These are phyloP conservation scores for Ophion ventricosus DNA, from an alignment of 2,888 invertebrate species.

Conservation along the genomic window DNA sequence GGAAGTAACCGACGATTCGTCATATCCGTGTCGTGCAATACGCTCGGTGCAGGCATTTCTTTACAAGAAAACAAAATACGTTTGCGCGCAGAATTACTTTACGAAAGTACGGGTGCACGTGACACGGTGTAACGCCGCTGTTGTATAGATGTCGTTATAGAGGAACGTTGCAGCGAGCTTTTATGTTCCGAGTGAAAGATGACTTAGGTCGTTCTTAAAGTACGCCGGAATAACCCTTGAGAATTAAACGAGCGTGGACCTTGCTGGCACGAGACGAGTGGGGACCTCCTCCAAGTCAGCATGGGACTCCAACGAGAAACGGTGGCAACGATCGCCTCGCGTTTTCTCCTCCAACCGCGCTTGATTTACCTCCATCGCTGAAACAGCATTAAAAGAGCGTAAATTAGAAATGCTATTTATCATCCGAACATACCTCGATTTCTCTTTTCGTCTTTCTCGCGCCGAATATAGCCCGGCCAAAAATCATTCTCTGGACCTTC, in stretches of 20 bases:
- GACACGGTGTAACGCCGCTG: slow-evolving; percentile 24
- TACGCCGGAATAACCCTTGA: slow-evolving; percentile 61
- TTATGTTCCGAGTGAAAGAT: slow-evolving; percentile 46
- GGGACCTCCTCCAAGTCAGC: slow-evolving; percentile 34
- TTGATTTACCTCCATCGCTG: slow-evolving; percentile 63
- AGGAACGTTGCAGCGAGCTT: slow-evolving; percentile 38
- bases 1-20: not conserved
- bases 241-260: slow-evolving; percentile 59
- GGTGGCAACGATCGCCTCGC: slow-evolving; percentile 51
- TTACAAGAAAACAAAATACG: not conserved
- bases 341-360: slow-evolving; percentile 46
- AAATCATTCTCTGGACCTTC: not conserved
- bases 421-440: slow-evolving; percentile 42
- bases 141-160: slow-evolving; percentile 32
- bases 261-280: slow-evolving; percentile 50
- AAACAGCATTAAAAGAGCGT: slow-evolving; percentile 68
- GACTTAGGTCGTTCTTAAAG: slow-evolving; percentile 58
- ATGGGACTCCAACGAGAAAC: slow-evolving; percentile 3
- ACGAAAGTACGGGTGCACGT: slow-evolving; percentile 23
- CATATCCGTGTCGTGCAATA: not conserved
- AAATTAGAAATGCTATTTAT: slow-evolving; percentile 67
- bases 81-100: slow-evolving; percentile 17
- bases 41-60: not conserved
- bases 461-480: slow-evolving; percentile 26
- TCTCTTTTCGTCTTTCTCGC: not conserved